Evolutionary conservation across 2,888 invertebrate species (phyloP), one percentile per base, ranked within the genome.

Genomic region (Theretra japonica): DNA sequence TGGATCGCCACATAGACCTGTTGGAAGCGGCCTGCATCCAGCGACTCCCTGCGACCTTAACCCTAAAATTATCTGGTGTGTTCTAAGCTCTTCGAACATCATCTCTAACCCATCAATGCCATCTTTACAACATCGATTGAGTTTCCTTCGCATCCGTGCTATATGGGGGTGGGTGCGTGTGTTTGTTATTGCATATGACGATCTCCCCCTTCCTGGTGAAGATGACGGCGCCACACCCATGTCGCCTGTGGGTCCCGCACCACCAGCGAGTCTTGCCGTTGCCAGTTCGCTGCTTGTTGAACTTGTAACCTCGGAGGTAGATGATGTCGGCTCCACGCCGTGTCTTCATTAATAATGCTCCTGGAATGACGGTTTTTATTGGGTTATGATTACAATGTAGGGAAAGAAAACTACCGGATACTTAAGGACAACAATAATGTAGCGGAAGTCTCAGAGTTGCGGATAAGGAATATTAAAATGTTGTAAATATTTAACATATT

Each of bases 171-270:
- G 56, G 19, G 57, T 72, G 72, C 21, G 17, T 62, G 15, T 72
- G 72, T 4, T 70, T 33, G 21, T 70, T 70, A 15, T 72, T 72
- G 19, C 53, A 53, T 25, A 17, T 48, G 48, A 79, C 70, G 28
- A 80, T 73, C 33, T 73, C n/a, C 21, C 77, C 71, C 0, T 77
- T 72, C 5, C 79, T 25, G 1, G 80, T 81, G 68, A 25, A 53
- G n/a, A 74, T 53, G 1, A 56, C 50, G 11, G 74, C 72, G 28
- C 59, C 71, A n/a, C 79, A 79, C 0, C 78, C 74, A 2, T 70
- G 70, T 2, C 33, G 50, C 19, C 72, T 69, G 28, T 76, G 73
- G 0, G 33, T 68, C 5, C 75, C 70, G 50, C 79, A 79, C 53
- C 73, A 73, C 79, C 79, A 79, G 0, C 76, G 70, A 0, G 73